Conservation (phyloP, 2,113 vertebrate genomes). For the Hippolais icterina region DNA sequence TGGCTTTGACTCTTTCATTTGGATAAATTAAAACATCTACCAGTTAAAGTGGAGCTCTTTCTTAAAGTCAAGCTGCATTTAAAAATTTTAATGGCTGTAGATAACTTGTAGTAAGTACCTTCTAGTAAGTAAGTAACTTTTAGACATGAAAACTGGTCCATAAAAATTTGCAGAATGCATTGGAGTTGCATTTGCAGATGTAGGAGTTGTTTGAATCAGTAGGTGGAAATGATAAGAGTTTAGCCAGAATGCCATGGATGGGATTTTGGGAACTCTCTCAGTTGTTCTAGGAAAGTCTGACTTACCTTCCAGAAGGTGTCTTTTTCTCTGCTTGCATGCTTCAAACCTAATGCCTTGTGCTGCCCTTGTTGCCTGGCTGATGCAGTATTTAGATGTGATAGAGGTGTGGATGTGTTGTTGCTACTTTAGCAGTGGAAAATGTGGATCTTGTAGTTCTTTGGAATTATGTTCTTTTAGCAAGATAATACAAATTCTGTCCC, state of each 20-base stretch:
- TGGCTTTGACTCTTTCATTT: not conserved
- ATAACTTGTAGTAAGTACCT: not conserved
- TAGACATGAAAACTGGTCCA: not conserved
- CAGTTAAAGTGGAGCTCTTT: not conserved
- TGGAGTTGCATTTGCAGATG: not conserved
- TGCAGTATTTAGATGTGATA: not conserved
- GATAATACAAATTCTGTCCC: not conserved
- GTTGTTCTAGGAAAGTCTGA: not conserved
- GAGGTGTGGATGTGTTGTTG: not conserved
- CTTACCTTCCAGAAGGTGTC: not conserved
- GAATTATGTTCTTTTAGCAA: not conserved
- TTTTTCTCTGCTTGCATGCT: not conserved
- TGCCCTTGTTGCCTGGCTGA: rapidly evolving
- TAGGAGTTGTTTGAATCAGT: not conserved
- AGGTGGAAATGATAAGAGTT: not conserved
- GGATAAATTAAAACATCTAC: not conserved
- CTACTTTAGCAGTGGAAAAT: not conserved
- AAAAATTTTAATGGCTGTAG: not conserved
- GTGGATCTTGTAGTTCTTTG: not conserved
- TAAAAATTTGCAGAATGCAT: not conserved
- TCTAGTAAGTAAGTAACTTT: not conserved
- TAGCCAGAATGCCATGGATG: not conserved
- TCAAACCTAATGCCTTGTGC: not conserved
- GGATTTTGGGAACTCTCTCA: not conserved
- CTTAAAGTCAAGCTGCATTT: not conserved